A percentile compares a stretch with the other conserved stretches of the same genome.
These are phyloP conservation scores for Rhyzopertha dominica DNA, from an alignment of 1,140 invertebrate genomes.

Conservation along the genomic window DNA sequence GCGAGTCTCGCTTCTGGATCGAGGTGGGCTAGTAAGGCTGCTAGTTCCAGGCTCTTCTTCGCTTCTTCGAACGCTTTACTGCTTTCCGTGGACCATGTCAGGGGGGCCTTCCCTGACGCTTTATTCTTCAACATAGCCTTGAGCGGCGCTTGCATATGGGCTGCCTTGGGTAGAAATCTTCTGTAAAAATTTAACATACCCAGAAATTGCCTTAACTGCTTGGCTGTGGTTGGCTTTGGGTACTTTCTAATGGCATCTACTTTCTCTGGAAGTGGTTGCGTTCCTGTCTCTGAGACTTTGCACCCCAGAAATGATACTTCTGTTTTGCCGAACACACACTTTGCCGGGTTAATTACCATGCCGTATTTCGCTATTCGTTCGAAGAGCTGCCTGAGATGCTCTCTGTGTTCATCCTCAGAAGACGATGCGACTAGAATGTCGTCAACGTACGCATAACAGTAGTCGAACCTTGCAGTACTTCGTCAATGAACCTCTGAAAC, in stretches of 20 bases:
- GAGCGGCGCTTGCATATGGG: conserved; percentile 26
- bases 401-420: conserved; percentile 29
- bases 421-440: conserved; percentile 36
- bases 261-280: conserved; percentile 31
- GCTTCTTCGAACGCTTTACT: conserved; percentile 16
- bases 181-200: conserved; percentile 42
- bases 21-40: conserved; percentile 32
- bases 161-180: conserved; percentile 29
- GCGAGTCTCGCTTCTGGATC: conserved; percentile 20
- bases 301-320: conserved; percentile 39
- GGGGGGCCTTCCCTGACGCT: conserved; percentile 24
- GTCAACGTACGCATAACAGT: conserved; percentile 30
- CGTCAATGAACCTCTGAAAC: conserved; percentile 22
- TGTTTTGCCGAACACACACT: conserved; percentile 29
- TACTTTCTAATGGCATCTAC: conserved; percentile 29
- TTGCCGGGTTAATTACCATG: conserved; percentile 33
- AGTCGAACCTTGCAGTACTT: conserved; percentile 13
- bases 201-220: conserved; percentile 34
- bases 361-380: conserved; percentile 24
- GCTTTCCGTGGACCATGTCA: conserved; percentile 27
- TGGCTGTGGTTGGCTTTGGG: conserved; percentile 21
- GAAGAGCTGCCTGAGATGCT: conserved; percentile 31
- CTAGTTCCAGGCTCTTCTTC: conserved; percentile 31
- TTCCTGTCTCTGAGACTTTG: conserved; percentile 26
- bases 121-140: conserved; percentile 17